These are phyloP conservation scores for Notospermus geniculatus DNA, from an alignment of 1,140 invertebrate species.

Conservation along the genomic window DNA sequence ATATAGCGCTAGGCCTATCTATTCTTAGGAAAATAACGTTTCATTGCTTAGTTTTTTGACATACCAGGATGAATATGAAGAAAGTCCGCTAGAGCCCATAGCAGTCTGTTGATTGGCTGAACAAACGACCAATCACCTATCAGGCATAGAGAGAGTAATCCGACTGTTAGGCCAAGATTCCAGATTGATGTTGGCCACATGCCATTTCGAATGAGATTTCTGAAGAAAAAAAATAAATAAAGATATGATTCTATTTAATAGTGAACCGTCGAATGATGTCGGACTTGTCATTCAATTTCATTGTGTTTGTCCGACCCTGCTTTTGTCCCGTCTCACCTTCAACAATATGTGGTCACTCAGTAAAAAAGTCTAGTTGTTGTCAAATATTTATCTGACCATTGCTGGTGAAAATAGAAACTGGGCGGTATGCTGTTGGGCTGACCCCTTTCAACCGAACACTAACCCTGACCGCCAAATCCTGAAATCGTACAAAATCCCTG, in stretches of 20 bases:
- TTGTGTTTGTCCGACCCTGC: not conserved
- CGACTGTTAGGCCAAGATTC: slow-evolving; percentile 52
- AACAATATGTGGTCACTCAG: not conserved
- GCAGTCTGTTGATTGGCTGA: slow-evolving; percentile 27
- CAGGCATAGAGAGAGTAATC: slow-evolving; percentile 39
- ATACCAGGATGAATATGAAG: slow-evolving; percentile 34
- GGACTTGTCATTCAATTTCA: not conserved
- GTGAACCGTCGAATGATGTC: not conserved
- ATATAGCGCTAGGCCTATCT: too few species aligned
- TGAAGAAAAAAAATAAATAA: slow-evolving; percentile 35
- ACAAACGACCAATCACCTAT: slow-evolving; percentile 37
- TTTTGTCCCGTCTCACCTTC: too few species aligned
- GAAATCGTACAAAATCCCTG: too few species aligned
- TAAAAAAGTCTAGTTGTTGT: not conserved
- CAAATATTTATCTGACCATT: not conserved
- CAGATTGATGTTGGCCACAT: slow-evolving; percentile 59
- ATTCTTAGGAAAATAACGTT: too few species aligned
- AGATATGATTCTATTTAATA: not conserved
- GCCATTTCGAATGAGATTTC: slow-evolving; percentile 58
- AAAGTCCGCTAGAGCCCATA: slow-evolving; percentile 31
- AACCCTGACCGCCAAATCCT: too few species aligned
- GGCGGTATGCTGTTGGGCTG: not conserved
- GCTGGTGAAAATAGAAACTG: too few species aligned
- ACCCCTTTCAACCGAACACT: too few species aligned
- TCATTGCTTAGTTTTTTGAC: not conserved